phyloP scores from a whole-genome alignment of 2,113 vertebrate genomes.

The Myxocyprinus asiaticus region DNA sequence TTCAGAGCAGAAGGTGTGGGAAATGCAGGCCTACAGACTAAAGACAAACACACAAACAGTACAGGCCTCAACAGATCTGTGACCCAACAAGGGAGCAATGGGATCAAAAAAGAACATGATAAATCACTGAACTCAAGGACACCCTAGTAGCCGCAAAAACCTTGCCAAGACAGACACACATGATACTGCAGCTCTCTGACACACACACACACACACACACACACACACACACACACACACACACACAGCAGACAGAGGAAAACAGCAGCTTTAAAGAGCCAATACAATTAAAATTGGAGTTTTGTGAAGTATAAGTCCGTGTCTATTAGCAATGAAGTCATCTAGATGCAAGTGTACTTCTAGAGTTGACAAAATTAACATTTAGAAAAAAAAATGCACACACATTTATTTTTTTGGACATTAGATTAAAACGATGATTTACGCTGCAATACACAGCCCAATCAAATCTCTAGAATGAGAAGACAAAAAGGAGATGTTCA shows the following conservation, averaged over 20 bases:
- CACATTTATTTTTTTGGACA: too few relatives aligned
- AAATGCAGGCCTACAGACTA: slow-evolving; percentile 38
- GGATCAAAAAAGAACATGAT: slow-evolving; percentile 43
- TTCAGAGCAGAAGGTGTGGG: not conserved
- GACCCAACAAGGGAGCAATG: slow-evolving; percentile 16
- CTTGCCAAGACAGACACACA: slow-evolving; percentile 39
- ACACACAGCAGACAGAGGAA: slow-evolving; percentile 54
- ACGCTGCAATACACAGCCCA: too few relatives aligned
- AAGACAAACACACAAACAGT: slow-evolving; percentile 34
- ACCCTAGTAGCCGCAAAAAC: slow-evolving; percentile 43
- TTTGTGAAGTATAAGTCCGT: too few relatives aligned
- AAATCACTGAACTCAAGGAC: slow-evolving; percentile 57
- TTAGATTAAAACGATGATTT: too few relatives aligned
- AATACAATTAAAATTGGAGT: not conserved
- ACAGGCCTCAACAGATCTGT: not conserved
- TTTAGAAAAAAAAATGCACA: too few relatives aligned
- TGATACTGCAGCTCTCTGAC: slow-evolving; percentile 2
- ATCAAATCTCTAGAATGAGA: too few relatives aligned
- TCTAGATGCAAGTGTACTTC: too few relatives aligned
- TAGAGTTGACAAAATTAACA: too few relatives aligned
- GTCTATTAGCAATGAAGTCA: too few relatives aligned
- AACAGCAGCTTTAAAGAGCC: slow-evolving; percentile 32
- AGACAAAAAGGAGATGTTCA: not conserved
- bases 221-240: slow-evolving; percentile 50
- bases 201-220: not conserved